These are phyloP conservation scores for Leuciscus waleckii DNA, from an alignment of 2,797 vertebrate species.

Conservation along the genomic window DNA sequence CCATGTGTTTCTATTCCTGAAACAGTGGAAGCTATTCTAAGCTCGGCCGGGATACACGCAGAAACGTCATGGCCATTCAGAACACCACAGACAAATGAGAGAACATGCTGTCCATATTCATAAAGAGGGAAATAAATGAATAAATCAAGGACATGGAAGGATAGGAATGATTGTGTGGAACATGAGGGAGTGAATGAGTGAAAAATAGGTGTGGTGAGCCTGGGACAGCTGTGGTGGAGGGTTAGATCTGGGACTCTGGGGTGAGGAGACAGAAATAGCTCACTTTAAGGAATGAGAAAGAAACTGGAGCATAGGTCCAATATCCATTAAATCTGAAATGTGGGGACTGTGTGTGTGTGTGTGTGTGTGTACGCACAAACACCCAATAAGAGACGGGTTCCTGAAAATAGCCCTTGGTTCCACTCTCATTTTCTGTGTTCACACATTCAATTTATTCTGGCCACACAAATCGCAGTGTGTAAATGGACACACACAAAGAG, in stretches of 20 bases:
- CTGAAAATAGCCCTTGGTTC: conserved; percentile 54
- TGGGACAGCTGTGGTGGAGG: conserved; percentile 71
- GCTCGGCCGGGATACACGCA: conserved; percentile 14
- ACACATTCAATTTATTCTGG: conserved; percentile 74
- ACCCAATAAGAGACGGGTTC: conserved; percentile 20
- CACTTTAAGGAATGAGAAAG: conserved; percentile 34
- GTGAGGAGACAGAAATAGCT: conserved; percentile 37
- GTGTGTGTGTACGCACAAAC: neutral
- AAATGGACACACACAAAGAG: conserved; percentile 28
- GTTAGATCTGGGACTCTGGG: conserved; percentile 19
- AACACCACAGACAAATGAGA: conserved; percentile 16
- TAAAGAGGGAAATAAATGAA: conserved; percentile 25
- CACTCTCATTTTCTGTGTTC: conserved; percentile 75
- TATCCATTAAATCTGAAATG: conserved; percentile 49
- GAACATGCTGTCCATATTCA: conserved; percentile 18
- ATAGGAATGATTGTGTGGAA: conserved; percentile 10
- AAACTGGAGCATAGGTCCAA: conserved; percentile 42
- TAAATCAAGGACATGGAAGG: conserved; percentile 26
- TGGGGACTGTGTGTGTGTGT: conserved; percentile 13
- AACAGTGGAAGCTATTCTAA: conserved; percentile 19
- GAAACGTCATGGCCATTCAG: conserved; percentile 24
- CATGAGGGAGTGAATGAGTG: conserved; percentile 47
- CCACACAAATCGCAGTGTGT: conserved; percentile 44
- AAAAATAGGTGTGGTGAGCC: conserved; percentile 68
- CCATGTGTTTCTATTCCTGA: conserved; percentile 28